phyloP scores from a whole-genome alignment of 2,113 vertebrate genomes.

The Centropus unirufus region DNA sequence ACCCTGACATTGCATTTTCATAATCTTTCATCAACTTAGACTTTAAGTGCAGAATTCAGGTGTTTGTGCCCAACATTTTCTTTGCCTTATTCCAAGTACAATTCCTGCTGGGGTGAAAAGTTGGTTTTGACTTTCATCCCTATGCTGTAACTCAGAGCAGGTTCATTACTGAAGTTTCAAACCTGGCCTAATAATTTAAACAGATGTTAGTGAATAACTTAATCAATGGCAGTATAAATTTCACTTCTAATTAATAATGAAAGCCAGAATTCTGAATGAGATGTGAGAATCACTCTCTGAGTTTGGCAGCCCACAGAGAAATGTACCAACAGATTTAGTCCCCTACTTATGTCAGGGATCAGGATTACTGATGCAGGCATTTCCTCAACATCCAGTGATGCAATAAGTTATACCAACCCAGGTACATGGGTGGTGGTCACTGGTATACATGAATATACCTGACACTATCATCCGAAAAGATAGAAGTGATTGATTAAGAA shows the following conservation, averaged over 20 bases:
- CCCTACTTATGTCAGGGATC: not conserved
- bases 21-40: not conserved
- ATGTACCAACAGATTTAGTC: not conserved
- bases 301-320: not conserved
- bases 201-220: not conserved
- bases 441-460: not conserved
- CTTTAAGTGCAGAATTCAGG: not conserved
- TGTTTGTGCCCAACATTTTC: not conserved
- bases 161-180: not conserved
- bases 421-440: not conserved
- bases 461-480: not conserved
- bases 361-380: not conserved
- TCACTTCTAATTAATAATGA: conserved; percentile 29
- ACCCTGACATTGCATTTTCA: not conserved
- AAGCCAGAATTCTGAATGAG: not conserved
- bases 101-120: not conserved
- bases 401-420: not conserved
- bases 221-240: not conserved
- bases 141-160: not conserved
- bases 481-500: rapidly evolving
- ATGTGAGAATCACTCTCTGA: not conserved
- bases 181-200: not conserved
- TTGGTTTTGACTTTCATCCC: not conserved
- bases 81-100: not conserved
- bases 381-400: not conserved